Percentiles rank a stretch among this genome's conserved stretches.
Evolutionary conservation across 1,140 invertebrate species (phyloP).

Genomic region (Conus ventricosus): DNA sequence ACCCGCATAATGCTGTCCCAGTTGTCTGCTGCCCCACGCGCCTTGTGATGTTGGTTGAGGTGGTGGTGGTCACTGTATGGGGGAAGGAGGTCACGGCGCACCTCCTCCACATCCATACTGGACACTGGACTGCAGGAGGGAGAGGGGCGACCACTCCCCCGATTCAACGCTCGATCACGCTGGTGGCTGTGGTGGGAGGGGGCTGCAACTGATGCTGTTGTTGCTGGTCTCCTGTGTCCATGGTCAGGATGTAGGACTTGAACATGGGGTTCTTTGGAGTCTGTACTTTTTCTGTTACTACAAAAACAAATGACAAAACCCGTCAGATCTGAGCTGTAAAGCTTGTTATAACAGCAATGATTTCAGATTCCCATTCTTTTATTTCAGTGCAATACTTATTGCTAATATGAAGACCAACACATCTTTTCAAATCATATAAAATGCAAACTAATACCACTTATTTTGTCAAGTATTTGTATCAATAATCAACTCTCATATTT

Average conservation of each 20-base stretch:
- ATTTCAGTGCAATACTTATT: too few relatives aligned
- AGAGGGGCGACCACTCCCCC: slow-evolving; percentile 41
- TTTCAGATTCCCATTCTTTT: too few relatives aligned
- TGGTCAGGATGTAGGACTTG: slow-evolving; percentile 62
- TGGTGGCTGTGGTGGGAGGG: not conserved
- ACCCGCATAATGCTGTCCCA: slow-evolving; percentile 19
- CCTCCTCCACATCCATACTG: slow-evolving; percentile 59
- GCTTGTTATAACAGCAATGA: too few relatives aligned
- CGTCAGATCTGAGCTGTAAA: too few relatives aligned
- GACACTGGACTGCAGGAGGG: slow-evolving; percentile 57
- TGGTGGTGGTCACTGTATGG: slow-evolving; percentile 1
- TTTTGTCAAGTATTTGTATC: too few relatives aligned
- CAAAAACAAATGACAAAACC: not conserved
- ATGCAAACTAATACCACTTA: too few relatives aligned
- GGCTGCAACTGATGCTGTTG: slow-evolving; percentile 18
- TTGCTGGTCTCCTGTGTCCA: slow-evolving; percentile 54
- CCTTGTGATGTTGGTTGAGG: not conserved
- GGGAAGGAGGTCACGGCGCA: not conserved
- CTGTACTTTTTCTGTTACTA: slow-evolving; percentile 52
- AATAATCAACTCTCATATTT: too few relatives aligned
- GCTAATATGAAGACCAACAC: too few relatives aligned
- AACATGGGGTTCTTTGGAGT: slow-evolving; percentile 54
- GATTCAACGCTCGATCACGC: not conserved
- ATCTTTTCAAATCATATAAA: too few relatives aligned
- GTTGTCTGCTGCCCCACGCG: not conserved